Evolutionary conservation across 2,888 invertebrate genomes (phyloP).

Genomic region (Eudasyphora cyanicolor): DNA sequence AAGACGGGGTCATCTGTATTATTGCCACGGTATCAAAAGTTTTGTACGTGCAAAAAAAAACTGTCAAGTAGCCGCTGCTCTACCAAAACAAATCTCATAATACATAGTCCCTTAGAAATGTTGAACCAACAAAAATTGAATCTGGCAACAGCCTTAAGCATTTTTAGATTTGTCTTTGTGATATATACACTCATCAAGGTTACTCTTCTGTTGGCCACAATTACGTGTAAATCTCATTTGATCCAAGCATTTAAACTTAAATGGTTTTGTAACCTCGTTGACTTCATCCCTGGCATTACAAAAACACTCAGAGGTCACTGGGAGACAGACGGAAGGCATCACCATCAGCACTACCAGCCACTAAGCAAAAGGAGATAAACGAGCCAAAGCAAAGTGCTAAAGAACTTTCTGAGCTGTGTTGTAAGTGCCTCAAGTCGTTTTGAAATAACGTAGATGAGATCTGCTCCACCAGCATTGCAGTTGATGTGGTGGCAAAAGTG

Average conservation of each 20-base stretch:
- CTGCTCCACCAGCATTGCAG: not conserved
- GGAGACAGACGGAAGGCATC: not conserved
- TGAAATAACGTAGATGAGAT: not conserved
- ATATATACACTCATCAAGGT: conserved; percentile 21
- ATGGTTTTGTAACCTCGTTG: conserved; percentile 50
- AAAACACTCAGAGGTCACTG: not conserved
- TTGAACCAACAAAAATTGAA: not conserved
- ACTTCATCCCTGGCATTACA: not conserved
- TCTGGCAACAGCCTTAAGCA: not conserved
- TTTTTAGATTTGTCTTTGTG: not conserved
- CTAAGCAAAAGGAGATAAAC: not conserved
- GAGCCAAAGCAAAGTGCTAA: too few relatives aligned
- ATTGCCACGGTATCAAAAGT: too few relatives aligned
- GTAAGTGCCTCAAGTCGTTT: conserved; percentile 49
- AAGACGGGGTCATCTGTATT: too few relatives aligned
- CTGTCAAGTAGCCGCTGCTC: too few relatives aligned
- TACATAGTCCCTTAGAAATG: not conserved
- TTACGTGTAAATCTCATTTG: conserved; percentile 55
- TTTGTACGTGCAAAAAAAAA: too few relatives aligned
- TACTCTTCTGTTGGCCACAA: conserved; percentile 24
- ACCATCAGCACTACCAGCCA: not conserved
- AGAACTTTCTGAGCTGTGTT: conserved; percentile 38
- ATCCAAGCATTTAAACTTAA: conserved; percentile 57
- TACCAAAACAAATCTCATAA: too few relatives aligned
- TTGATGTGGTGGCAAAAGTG: not conserved